Conservation (phyloP, 2,113 vertebrate genomes). For the Balaeniceps rex region DNA sequence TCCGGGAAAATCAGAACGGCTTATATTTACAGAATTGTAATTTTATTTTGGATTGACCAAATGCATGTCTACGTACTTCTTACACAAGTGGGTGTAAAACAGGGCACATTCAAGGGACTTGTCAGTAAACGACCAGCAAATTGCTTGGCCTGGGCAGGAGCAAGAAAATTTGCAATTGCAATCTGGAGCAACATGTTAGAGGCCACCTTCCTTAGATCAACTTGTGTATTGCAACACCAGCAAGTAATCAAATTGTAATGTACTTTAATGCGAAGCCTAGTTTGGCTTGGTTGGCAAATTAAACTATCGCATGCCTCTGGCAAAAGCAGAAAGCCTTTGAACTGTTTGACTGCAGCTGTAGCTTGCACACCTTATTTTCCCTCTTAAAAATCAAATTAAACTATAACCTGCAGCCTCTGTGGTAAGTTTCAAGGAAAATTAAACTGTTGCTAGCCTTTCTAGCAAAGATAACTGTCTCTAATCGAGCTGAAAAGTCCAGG, state of each 20-base stretch:
- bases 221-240: slow-evolving; percentile 52
- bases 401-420: slow-evolving; percentile 39
- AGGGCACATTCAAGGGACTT: neutral
- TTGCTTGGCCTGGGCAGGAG: neutral
- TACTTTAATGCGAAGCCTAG: slow-evolving; percentile 47
- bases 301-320: slow-evolving; percentile 50
- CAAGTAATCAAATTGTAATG: slow-evolving; percentile 47
- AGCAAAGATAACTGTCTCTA: slow-evolving; percentile 55
- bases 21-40: neutral
- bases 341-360: slow-evolving; percentile 51
- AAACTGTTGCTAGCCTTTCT: slow-evolving; percentile 46
- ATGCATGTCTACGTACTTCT: neutral
- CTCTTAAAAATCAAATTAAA: slow-evolving; percentile 63
- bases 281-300: slow-evolving; percentile 55
- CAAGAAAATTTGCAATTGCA: slow-evolving; percentile 42
- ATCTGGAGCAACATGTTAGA: slow-evolving; percentile 30
- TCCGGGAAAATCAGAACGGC: neutral
- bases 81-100: neutral
- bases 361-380: slow-evolving; percentile 39
- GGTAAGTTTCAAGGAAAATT: slow-evolving; percentile 52
- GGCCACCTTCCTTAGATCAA: slow-evolving; percentile 56
- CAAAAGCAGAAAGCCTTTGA: slow-evolving; percentile 58
- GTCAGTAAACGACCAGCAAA: neutral
- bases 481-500: slow-evolving; percentile 25
- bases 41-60: neutral